phyloP scores from a whole-genome alignment of 2,888 invertebrate species.

The Troglohyphantes excavatus region DNA sequence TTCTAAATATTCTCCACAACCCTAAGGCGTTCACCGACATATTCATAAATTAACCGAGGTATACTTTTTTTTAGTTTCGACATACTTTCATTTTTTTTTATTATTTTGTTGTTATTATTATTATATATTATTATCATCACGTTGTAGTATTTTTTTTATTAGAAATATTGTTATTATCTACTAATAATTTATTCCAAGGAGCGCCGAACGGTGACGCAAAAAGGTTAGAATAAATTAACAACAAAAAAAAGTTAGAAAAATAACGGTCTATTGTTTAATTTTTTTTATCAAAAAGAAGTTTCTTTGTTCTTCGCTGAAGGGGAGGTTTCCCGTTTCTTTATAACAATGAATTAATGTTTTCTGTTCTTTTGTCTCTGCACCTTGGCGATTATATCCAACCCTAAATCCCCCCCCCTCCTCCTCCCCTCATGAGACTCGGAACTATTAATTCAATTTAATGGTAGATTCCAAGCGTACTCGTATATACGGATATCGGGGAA shows the following conservation, averaged over 20 bases:
- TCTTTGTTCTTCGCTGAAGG: neutral
- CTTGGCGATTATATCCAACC: neutral
- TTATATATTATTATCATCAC: neutral
- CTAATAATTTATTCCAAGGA: constrained; percentile 72
- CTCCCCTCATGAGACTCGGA: neutral
- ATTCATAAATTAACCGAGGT: constrained; percentile 74
- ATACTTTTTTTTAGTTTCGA: constrained; percentile 54
- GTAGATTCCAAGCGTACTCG: constrained; percentile 15
- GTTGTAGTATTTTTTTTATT: neutral
- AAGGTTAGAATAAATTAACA: constrained; percentile 60
- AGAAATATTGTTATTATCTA: constrained; percentile 65
- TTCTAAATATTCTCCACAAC: constrained; percentile 17
- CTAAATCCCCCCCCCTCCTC: neutral
- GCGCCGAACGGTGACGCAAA: neutral
- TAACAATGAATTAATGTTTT: neutral
- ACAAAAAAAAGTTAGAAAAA: constrained; percentile 14
- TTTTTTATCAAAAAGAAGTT: constrained; percentile 1
- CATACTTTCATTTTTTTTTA: constrained; percentile 27
- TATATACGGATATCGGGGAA: neutral
- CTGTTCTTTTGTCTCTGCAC: constrained; percentile 9
- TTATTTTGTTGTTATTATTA: neutral
- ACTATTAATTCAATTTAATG: constrained; percentile 46
- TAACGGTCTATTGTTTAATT: constrained; percentile 64
- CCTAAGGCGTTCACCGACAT: constrained; percentile 22
- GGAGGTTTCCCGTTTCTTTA: constrained; percentile 4